These are phyloP conservation scores for Chaenogobius annularis DNA, from an alignment of 2,113 vertebrate genomes.

Conservation along the genomic window DNA sequence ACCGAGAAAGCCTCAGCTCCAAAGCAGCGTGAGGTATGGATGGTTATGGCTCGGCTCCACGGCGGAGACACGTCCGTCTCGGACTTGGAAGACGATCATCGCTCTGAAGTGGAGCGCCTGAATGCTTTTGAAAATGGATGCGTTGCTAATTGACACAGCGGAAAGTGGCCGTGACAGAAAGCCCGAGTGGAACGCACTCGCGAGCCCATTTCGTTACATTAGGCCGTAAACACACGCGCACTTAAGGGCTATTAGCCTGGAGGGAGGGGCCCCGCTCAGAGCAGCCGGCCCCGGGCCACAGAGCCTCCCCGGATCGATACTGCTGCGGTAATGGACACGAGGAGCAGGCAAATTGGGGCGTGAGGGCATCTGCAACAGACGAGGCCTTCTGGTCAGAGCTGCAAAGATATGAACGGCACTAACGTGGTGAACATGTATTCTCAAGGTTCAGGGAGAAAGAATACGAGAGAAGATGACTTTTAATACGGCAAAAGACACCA, in stretches of 20 bases:
- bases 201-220: too few relatives aligned
- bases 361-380: too few relatives aligned
- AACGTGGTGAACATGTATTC: too few relatives aligned
- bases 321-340: conserved; percentile 14
- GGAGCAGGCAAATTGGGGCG: too few relatives aligned
- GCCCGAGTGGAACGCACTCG: conserved; percentile 47
- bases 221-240: conserved; percentile 59
- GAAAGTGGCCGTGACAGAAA: conserved; percentile 50
- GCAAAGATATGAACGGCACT: too few relatives aligned
- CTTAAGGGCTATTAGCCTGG: conserved; percentile 73
- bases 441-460: too few relatives aligned
- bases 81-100: conserved; percentile 40
- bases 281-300: conserved; percentile 50
- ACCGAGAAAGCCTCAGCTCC: not conserved
- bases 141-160: conserved; percentile 63
- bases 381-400: too few relatives aligned
- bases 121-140: conserved; percentile 64
- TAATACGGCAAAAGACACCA: too few relatives aligned
- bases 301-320: conserved; percentile 55
- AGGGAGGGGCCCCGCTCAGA: conserved; percentile 39
- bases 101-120: conserved; percentile 33
- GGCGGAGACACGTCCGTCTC: too few relatives aligned
- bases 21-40: too few relatives aligned
- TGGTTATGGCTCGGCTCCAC: conserved; percentile 14
- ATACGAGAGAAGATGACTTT: too few relatives aligned